Conservation (phyloP, 2,113 vertebrate species). For the Heterotilapia buettikoferi region DNA sequence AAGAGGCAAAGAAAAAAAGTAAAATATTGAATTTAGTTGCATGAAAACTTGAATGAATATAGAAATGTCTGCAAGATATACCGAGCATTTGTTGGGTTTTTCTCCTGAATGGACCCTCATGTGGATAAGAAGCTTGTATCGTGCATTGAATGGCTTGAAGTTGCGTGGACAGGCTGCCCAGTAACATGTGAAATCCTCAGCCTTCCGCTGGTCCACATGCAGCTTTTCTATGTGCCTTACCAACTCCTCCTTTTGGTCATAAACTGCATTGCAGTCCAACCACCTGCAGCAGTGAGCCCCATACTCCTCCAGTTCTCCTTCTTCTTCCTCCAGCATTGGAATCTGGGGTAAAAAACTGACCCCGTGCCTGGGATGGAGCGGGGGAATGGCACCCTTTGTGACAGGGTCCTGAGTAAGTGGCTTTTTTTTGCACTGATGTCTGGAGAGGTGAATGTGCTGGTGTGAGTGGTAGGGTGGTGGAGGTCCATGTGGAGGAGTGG, state of each 20-base stretch:
- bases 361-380: conserved; percentile 38
- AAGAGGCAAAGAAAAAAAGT: neutral
- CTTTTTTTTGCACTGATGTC: conserved; percentile 47
- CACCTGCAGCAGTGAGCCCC: conserved; percentile 81
- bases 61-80: conserved; percentile 63
- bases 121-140: conserved; percentile 96
- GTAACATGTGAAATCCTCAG: conserved; percentile 93
- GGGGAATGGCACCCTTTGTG: neutral
- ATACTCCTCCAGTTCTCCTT: conserved; percentile 75
- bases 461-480: conserved; percentile 85
- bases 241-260: conserved; percentile 89
- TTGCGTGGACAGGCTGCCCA: conserved; percentile 87
- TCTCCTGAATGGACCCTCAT: conserved; percentile 98
- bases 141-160: conserved; percentile 92
- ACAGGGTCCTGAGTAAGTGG: conserved; percentile 3
- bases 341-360: conserved; percentile 57
- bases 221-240: conserved; percentile 91
- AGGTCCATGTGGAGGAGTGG: conserved; percentile 69
- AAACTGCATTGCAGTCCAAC: conserved; percentile 82
- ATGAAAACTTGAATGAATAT: neutral
- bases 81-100: conserved; percentile 97
- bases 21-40: neutral
- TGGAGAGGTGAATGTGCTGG: conserved; percentile 62
- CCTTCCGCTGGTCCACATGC: conserved; percentile 91
- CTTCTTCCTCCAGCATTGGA: conserved; percentile 76